phyloP scores from a whole-genome alignment of 2,797 vertebrate species.

The Enteromius fasciolatus region DNA sequence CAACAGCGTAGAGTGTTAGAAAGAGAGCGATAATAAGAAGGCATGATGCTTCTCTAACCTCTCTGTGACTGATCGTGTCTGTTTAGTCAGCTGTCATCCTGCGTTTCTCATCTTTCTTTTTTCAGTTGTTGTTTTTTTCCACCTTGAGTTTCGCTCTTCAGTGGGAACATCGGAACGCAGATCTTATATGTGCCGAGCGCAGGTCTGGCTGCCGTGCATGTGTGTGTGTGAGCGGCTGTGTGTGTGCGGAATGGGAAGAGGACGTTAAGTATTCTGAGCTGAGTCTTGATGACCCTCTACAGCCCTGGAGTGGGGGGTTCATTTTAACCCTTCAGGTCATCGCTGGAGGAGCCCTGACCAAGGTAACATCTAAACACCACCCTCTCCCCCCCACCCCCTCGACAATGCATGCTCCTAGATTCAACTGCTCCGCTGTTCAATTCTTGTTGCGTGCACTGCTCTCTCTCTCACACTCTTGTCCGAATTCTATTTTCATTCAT shows the following conservation, averaged over 20 bases:
- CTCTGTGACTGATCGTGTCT: not conserved
- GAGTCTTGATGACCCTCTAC: constrained; percentile 67
- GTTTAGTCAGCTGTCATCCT: constrained; percentile 2
- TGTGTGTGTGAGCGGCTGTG: constrained; percentile 40
- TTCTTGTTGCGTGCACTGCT: constrained; percentile 19
- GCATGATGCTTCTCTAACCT: constrained; percentile 36
- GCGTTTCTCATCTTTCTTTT: constrained; percentile 36
- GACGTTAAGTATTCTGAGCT: constrained; percentile 56
- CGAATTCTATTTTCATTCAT: constrained; percentile 55
- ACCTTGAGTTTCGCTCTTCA: constrained; percentile 25
- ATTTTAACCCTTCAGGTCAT: constrained; percentile 73
- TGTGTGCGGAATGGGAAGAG: constrained; percentile 59
- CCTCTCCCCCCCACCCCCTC: constrained; percentile 30
- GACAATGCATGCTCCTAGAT: constrained; percentile 10
- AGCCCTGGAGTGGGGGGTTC: constrained; percentile 67
- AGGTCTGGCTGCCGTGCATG: constrained; percentile 38
- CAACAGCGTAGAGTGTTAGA: constrained; percentile 40
- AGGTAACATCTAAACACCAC: constrained; percentile 55
- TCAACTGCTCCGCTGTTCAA: constrained; percentile 20
- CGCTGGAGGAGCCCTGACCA: constrained; percentile 55
- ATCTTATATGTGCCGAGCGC: constrained; percentile 25
- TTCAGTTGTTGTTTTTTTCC: constrained; percentile 14
- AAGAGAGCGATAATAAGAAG: constrained; percentile 18
- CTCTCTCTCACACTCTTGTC: constrained; percentile 7
- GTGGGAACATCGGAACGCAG: constrained; percentile 19